Base-by-base conservation (phyloP, 2,888 invertebrate genomes). In the Drosophila aldrichi region DNA sequence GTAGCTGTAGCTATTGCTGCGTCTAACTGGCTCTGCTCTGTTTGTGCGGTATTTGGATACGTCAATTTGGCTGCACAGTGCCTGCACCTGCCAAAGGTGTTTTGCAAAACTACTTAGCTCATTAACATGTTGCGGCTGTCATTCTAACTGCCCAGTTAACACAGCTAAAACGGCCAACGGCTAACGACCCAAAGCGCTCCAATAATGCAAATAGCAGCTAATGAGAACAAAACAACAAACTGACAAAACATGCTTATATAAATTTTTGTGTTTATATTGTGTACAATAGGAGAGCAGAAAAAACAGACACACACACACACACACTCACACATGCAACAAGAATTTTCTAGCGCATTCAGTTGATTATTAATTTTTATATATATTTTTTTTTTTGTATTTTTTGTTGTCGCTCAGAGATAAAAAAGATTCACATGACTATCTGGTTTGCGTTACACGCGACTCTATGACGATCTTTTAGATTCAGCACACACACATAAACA, bases 401-500 rank as follows among this genome's bases (percentile, higher is more conserved):
- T 55, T 32, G 8, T 32, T 32, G 32, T 46, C 56, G 22, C 46
- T 40, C 36, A 51, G 40, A 51, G 61, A 75, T 75, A 70, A 81
- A 70, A 70, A 72, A 60, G 63, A 84, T 85, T 85, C 84, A 85
- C 88, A 85, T 85, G 84, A 85, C 84, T 84, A 75, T 80, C 78
- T 75, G 78, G 77, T 86, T 81, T 81, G 57, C 62, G 72, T 67
- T 78, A 78, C 78, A 76, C 76, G 76, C 73, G 66, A 81, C 75
- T 51, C 69, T 48, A 40, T 44, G 65, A 59, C 66, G 72, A 79
- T 75, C 69, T 69, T 56, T 64, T 38, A 60, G 63, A 71, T 60
- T 46, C 57, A 36, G 43, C 63, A 55, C 41, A 44, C 36, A 59
- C 48, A 52, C 32, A 18, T 34, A 32, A 20, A 49, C 55, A 43